Percentiles rank a stretch among this genome's conserved stretches.
These are phyloP conservation scores for Pterois miles DNA, from an alignment of 2,797 vertebrate genomes.

Conservation along the genomic window DNA sequence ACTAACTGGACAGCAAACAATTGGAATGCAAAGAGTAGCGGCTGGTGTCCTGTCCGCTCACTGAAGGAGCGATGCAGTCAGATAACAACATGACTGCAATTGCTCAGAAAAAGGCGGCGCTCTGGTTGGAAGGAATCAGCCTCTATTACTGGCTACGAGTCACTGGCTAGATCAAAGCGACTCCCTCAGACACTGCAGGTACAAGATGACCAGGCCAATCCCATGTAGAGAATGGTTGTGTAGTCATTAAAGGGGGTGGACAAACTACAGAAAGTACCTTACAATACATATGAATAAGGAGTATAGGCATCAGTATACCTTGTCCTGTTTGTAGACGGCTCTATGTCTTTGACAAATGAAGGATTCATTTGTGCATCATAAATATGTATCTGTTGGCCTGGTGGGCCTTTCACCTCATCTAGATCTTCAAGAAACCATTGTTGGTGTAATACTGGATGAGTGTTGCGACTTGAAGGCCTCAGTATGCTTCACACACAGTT, in stretches of 20 bases:
- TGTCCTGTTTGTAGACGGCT: not conserved
- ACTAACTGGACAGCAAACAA: conserved; percentile 54
- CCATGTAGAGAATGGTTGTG: conserved; percentile 26
- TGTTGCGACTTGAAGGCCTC: not conserved
- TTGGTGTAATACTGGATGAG: not conserved
- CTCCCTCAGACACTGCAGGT: conserved; percentile 23
- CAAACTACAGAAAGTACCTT: not conserved
- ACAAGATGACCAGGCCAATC: not conserved
- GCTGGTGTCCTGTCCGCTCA: conserved; percentile 75
- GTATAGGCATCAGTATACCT: not conserved
- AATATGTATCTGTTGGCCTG: not conserved
- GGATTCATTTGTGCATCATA: not conserved
- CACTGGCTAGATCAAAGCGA: conserved; percentile 41
- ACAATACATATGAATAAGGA: conserved; percentile 3
- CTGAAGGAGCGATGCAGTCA: conserved; percentile 31
- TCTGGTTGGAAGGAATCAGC: conserved; percentile 46
- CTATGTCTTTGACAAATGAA: not conserved
- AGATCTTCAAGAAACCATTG: not conserved
- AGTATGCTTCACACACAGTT: not conserved
- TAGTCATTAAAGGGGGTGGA: not conserved
- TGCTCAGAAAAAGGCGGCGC: conserved; percentile 11
- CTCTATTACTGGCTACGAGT: conserved; percentile 36
- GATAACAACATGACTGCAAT: conserved; percentile 40
- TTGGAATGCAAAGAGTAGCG: conserved; percentile 63
- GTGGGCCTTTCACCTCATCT: not conserved